Conservation (phyloP, 2,888 invertebrate genomes). For the Tipula confusa region DNA sequence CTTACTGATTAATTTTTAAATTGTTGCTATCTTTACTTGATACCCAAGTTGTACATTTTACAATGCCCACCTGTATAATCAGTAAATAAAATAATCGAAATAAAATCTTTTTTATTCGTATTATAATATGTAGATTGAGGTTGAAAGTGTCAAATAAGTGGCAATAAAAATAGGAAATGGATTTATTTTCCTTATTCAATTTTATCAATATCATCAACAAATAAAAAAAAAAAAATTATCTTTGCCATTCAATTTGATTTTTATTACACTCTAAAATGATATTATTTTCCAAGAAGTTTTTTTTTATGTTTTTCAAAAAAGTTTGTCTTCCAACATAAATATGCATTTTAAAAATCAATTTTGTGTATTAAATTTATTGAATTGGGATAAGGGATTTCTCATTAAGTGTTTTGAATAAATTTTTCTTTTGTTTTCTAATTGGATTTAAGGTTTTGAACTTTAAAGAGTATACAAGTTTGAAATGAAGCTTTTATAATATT, state of each 20-base stretch:
- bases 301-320: neutral
- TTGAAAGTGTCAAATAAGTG: conserved; percentile 20
- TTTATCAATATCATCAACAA: neutral
- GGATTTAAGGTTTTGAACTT: no score
- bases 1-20: no score
- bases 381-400: neutral
- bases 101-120: neutral
- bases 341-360: conserved; percentile 8
- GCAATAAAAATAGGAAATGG: conserved; percentile 25
- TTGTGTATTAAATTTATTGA: neutral
- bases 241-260: conserved; percentile 7
- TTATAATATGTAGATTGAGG: neutral
- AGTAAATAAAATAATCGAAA: neutral
- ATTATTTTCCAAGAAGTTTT: neutral
- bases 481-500: no score
- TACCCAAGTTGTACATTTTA: no score
- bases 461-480: no score
- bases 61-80: neutral
- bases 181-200: neutral
- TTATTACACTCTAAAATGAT: neutral
- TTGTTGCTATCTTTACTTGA: no score
- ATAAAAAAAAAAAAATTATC: neutral
- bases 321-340: neutral
- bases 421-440: no score
- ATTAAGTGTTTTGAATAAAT: conserved; percentile 10